These are phyloP conservation scores for Melanotus villosus DNA, from an alignment of 2,888 invertebrate genomes.

Conservation along the genomic window DNA sequence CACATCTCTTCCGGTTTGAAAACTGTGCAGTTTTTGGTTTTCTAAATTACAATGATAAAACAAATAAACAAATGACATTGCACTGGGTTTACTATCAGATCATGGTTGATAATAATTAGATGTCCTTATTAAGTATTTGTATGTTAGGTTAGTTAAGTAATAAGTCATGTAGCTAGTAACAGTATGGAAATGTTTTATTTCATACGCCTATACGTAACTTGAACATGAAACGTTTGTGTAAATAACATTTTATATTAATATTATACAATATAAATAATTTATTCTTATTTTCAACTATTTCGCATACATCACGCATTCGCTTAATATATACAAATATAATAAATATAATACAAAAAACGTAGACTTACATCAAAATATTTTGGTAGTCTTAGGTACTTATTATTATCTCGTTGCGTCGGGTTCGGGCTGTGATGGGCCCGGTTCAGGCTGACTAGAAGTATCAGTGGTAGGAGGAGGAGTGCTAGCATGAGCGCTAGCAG, in stretches of 20 bases:
- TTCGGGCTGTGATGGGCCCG: conserved; percentile 53
- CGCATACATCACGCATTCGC: conserved; percentile 52
- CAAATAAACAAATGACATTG: no score
- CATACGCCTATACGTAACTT: conserved; percentile 57
- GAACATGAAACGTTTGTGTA: conserved; percentile 64
- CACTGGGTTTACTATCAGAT: background rate
- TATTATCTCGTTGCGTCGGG: conserved; percentile 56
- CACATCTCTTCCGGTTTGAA: no score
- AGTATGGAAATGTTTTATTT: conserved; percentile 59
- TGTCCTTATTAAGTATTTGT: conserved; percentile 19
- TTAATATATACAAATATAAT: conserved; percentile 55
- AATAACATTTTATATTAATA: conserved; percentile 63
- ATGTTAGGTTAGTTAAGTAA: conserved; percentile 21
- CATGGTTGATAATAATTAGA: conserved; percentile 12
- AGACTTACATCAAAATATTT: conserved; percentile 55
- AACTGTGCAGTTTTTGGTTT: no score
- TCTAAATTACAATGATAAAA: no score
- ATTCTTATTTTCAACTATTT: conserved; percentile 48
- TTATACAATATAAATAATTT: conserved; percentile 49
- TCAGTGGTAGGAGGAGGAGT: conserved; percentile 48
- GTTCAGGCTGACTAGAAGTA: conserved; percentile 57
- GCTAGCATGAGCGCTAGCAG: conserved; percentile 8
- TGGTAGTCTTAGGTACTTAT: conserved; percentile 53
- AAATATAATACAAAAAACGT: conserved; percentile 57
- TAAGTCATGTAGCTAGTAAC: conserved; percentile 47